A percentile compares a stretch with the other conserved stretches of the same genome.
Evolutionary conservation across 2,888 invertebrate species (phyloP).

Genomic region (Lepetodrilus schrolli): DNA sequence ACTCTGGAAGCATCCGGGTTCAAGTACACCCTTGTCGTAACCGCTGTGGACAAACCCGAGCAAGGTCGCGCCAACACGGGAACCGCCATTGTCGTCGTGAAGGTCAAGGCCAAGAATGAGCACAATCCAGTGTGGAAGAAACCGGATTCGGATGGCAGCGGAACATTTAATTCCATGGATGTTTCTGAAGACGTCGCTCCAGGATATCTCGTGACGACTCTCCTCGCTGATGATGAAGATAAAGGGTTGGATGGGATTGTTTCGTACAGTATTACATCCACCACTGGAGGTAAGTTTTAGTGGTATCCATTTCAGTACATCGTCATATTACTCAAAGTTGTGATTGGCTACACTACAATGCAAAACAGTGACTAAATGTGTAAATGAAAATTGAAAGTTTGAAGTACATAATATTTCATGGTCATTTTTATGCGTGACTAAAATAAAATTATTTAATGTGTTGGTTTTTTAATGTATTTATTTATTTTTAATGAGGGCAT

Average conservation of each 20-base stretch:
- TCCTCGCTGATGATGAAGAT: neutral
- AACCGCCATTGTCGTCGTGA: neutral
- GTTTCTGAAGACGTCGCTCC: neutral
- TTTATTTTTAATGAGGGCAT: too few species aligned
- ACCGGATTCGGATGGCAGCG: neutral
- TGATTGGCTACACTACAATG: too few species aligned
- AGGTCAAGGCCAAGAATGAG: conserved; percentile 10
- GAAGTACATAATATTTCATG: too few species aligned
- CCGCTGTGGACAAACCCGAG: conserved; percentile 6
- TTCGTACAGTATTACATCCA: neutral
- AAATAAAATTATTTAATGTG: too few species aligned
- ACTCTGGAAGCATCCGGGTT: neutral
- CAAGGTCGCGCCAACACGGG: neutral
- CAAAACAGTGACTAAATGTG: too few species aligned
- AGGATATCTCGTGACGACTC: neutral
- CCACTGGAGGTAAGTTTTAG: neutral
- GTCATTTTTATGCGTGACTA: too few species aligned
- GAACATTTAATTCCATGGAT: neutral
- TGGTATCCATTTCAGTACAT: neutral
- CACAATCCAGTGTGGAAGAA: neutral
- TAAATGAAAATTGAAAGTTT: too few species aligned
- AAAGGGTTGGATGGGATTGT: neutral
- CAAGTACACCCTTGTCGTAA: neutral
- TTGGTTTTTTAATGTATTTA: too few species aligned
- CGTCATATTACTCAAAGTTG: too few species aligned